Conservation (phyloP, 2,888 invertebrate genomes). For the Serripes groenlandicus region DNA sequence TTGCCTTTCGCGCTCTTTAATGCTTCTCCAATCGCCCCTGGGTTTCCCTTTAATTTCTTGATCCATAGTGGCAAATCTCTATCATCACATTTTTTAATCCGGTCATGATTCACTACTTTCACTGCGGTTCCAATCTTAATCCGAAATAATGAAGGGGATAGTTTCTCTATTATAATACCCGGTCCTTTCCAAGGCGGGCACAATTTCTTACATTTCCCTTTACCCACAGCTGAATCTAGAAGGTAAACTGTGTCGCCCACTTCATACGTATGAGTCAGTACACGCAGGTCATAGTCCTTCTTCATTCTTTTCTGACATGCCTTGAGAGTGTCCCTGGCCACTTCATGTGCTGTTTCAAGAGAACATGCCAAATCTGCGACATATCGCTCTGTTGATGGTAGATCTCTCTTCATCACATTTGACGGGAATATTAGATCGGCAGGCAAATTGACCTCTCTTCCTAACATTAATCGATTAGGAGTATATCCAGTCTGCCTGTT, state of each 20-base stretch:
- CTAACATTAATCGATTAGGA: too few relatives aligned
- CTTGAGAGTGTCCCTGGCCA: constrained; percentile 11
- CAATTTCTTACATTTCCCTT: constrained; percentile 42
- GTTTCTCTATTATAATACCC: constrained; percentile 37
- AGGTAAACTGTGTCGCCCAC: constrained; percentile 54
- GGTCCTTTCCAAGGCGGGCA: constrained; percentile 55
- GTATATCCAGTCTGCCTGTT: too few relatives aligned
- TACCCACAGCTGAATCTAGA: background rate
- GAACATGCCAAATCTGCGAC: background rate
- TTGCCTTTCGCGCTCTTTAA: too few relatives aligned
- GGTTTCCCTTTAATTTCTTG: too few relatives aligned
- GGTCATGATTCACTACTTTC: constrained; percentile 45
- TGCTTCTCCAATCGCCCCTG: too few relatives aligned
- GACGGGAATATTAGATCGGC: constrained; percentile 23
- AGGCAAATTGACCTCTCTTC: constrained; percentile 19
- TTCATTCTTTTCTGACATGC: constrained; percentile 31
- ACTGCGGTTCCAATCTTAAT: constrained; percentile 22
- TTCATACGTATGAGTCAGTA: constrained; percentile 24
- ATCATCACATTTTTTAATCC: constrained; percentile 43
- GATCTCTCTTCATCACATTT: background rate
- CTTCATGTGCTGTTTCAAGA: constrained; percentile 4
- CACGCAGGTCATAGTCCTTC: constrained; percentile 41
- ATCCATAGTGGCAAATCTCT: constrained; percentile 40
- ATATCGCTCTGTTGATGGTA: constrained; percentile 10
- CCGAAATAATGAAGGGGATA: constrained; percentile 45